phyloP scores from a whole-genome alignment of 2,888 invertebrate species.

The Bombyx huttoni region DNA sequence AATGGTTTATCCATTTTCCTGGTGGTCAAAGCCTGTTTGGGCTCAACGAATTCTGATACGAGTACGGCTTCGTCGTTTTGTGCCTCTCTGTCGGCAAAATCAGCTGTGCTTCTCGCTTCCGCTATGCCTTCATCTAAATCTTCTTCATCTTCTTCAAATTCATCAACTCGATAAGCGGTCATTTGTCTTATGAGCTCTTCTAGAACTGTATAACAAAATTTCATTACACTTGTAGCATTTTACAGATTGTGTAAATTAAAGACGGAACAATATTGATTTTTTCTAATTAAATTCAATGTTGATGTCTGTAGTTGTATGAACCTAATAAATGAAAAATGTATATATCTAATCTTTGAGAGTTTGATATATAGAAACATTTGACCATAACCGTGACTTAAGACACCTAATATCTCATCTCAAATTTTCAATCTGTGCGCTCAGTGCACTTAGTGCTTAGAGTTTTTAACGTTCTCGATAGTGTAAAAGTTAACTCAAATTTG shows the following conservation, averaged over 20 bases:
- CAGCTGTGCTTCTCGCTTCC: constrained; percentile 15
- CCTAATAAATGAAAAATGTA: too few relatives aligned
- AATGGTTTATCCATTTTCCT: constrained; percentile 25
- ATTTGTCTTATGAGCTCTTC: constrained; percentile 81
- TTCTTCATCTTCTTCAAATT: constrained; percentile 59
- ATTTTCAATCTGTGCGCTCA: not conserved
- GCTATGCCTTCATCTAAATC: constrained; percentile 40
- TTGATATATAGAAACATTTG: too few relatives aligned
- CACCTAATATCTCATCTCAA: not conserved
- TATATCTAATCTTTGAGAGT: too few relatives aligned
- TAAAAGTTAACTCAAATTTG: too few relatives aligned
- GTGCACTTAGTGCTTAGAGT: too few relatives aligned
- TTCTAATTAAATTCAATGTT: too few relatives aligned
- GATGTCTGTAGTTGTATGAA: too few relatives aligned
- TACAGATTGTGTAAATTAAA: not conserved
- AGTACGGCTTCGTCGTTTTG: constrained; percentile 26
- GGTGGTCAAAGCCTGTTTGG: constrained; percentile 43
- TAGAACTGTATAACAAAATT: constrained; percentile 52
- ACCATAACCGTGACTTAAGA: too few relatives aligned
- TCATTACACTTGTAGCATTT: not conserved
- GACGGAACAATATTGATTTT: too few relatives aligned
- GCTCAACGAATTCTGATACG: constrained; percentile 42
- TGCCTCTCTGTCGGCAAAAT: constrained; percentile 9
- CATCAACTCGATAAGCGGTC: constrained; percentile 66
- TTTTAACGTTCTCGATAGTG: too few relatives aligned